Conservation (phyloP, 2,888 invertebrate species). For the Epiblema foenella region DNA sequence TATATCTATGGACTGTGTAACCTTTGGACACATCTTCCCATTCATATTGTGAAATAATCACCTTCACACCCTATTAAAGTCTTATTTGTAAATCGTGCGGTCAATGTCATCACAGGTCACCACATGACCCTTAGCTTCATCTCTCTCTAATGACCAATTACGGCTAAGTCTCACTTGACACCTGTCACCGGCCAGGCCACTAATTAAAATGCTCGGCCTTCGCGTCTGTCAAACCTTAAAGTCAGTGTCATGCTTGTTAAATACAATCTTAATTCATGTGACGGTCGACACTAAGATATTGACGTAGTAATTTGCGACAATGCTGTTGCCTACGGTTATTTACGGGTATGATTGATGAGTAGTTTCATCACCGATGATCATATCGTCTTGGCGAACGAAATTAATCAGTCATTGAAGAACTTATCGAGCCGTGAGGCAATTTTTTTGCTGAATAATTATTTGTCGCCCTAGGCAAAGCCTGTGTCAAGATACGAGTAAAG, state of each 20-base stretch:
- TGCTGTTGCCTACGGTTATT: conserved; percentile 18
- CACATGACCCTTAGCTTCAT: conserved; percentile 24
- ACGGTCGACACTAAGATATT: conserved; percentile 15
- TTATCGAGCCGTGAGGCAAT: background rate
- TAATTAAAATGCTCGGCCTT: conserved; percentile 41
- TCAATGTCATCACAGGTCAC: conserved; percentile 34
- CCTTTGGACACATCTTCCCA: conserved; percentile 7
- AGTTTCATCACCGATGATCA: conserved; percentile 30
- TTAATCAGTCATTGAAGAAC: conserved; percentile 3
- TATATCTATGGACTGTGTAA: conserved; percentile 7
- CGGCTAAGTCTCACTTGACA: conserved; percentile 31
- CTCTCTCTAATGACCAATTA: conserved; percentile 40
- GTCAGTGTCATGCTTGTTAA: conserved; percentile 32
- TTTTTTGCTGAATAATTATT: background rate
- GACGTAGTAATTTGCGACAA: conserved; percentile 29
- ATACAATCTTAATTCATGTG: conserved; percentile 9
- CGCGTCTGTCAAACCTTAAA: conserved; percentile 36
- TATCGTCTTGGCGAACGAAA: conserved; percentile 8
- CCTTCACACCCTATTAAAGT: conserved; percentile 22
- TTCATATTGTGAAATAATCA: conserved; percentile 2
- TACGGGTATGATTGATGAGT: conserved; percentile 24
- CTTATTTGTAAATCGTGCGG: conserved; percentile 19
- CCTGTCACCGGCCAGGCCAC: conserved; percentile 27
- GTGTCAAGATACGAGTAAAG: conserved; percentile 12
- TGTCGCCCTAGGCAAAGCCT: conserved; percentile 21